These are phyloP conservation scores for Deilephila porcellus DNA, from an alignment of 2,888 invertebrate genomes.

Conservation along the genomic window DNA sequence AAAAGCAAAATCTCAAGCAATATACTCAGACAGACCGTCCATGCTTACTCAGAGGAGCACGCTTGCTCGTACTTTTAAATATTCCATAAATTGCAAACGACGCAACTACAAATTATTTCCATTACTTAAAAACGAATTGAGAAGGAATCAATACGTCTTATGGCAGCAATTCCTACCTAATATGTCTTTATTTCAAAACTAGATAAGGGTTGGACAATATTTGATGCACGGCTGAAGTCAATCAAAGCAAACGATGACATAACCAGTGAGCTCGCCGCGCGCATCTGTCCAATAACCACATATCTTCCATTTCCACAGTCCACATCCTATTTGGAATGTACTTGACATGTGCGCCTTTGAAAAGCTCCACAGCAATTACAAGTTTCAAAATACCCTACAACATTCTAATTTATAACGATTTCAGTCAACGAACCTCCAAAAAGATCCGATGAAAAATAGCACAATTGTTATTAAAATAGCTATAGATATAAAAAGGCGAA, in stretches of 20 bases:
- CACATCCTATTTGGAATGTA: background rate
- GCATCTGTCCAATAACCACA: background rate
- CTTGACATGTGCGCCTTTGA: background rate
- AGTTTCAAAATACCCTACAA: background rate
- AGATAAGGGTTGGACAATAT: background rate
- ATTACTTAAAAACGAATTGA: background rate
- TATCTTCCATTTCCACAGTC: background rate
- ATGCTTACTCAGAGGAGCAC: background rate
- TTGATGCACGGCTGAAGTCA: constrained; percentile 14
- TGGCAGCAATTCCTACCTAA: background rate
- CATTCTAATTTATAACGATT: background rate
- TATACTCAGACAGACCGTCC: constrained; percentile 10
- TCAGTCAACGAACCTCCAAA: constrained; percentile 14
- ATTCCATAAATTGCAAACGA: background rate
- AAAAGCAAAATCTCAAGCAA: constrained; percentile 17
- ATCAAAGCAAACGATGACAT: constrained; percentile 15
- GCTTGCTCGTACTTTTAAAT: background rate
- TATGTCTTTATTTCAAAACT: background rate
- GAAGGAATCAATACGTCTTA: background rate
- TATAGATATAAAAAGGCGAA: constrained; percentile 58
- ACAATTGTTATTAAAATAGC: constrained; percentile 37
- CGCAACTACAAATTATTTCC: background rate
- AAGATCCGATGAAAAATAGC: constrained; percentile 45
- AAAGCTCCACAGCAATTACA: background rate
- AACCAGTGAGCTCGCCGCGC: background rate